These are phyloP conservation scores for Gymnothorax reevesii DNA, from an alignment of 2,797 vertebrate genomes.

Conservation along the genomic window DNA sequence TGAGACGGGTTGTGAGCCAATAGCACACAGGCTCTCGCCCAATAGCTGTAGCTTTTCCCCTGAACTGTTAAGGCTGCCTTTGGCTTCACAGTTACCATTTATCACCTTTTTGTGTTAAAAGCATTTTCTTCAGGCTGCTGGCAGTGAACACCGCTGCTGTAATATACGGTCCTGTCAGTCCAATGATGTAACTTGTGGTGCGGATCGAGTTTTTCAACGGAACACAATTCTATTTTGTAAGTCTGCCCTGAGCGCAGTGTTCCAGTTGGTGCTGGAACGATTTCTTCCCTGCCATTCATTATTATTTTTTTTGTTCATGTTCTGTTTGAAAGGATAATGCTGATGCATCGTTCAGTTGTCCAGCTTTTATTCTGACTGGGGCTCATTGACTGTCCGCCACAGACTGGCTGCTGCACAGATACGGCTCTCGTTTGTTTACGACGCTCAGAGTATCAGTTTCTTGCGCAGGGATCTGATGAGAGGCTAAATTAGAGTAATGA, in stretches of 20 bases:
- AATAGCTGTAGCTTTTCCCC: background rate
- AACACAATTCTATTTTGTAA: background rate
- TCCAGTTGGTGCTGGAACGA: background rate
- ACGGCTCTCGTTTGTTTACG: background rate
- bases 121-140: background rate
- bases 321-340: background rate
- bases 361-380: no score
- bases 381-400: no score
- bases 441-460: background rate
- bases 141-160: background rate
- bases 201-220: background rate
- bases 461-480: background rate
- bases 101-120: background rate
- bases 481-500: background rate
- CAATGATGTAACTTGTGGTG: background rate
- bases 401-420: no score
- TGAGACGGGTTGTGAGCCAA: background rate
- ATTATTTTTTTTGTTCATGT: background rate
- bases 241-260: background rate
- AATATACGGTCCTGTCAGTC: background rate
- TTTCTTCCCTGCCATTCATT: background rate
- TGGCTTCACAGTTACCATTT: background rate
- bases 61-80: background rate
- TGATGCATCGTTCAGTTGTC: background rate
- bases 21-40: background rate